Evolutionary conservation across 2,113 vertebrate species (phyloP), one percentile per base, ranked within the genome.

Genomic region (Acanthochromis polyacanthus): DNA sequence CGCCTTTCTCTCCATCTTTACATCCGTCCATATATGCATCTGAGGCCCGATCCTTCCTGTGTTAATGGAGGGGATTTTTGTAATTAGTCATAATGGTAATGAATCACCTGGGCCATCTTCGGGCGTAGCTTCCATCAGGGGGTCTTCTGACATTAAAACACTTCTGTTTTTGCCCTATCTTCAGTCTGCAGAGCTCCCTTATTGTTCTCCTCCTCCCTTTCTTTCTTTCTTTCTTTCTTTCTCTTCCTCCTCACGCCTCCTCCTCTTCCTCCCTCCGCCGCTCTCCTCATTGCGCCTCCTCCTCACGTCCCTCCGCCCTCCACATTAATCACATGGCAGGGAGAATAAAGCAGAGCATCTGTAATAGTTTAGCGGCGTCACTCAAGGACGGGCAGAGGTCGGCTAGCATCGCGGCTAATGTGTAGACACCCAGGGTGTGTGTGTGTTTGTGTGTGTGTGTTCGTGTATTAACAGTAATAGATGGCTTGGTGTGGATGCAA

Each of bases 301-400:
- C 77, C 78, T 93, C 89, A 89, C 85, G 80, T 88, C 68, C 59
- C 83, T 79, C 75, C 82, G 5, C 78, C 82, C 81, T 73, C 82
- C 83, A 89, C 90, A 91, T 92, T 91, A 89, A 91, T 93, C 90
- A 90, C 89, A 85, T 85, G 84, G 68, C 92, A 76, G 79, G 64
- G 57, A 70, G 86, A 90, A 85, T 89, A 89, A 91, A 89, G 82
- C 79, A 50, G 80, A 86, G 85, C 91, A 89, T 92, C 89, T 85
- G 91, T 93, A 92, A 91, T 89, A 91, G 89, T 91, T 91, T 91
- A 87, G 81, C 62, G 45, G 65, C 83, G 25, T 63, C 86, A 82
- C 76, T 85, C 82, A 92, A 93, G 92, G 91, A 91, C 91, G 17
- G 50, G 25, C 81, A 77, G 85, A 91, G 91, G 91, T 91, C 88